Percentiles rank a stretch among this genome's conserved stretches.
Conservation (phyloP, 2,113 vertebrate genomes). For the Suncus etruscus region DNA sequence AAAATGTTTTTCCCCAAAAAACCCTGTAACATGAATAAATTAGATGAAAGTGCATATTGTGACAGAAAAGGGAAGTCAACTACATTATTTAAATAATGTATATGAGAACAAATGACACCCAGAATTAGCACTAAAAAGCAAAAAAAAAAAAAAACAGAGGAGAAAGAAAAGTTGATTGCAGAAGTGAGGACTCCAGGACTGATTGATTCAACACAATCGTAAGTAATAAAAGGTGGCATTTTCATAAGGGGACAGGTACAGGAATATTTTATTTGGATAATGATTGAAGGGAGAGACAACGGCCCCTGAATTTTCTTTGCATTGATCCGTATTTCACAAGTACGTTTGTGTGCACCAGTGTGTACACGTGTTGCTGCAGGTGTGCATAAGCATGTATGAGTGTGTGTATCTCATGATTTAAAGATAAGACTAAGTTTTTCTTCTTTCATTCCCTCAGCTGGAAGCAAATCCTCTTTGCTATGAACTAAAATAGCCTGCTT, state of each 20-base stretch:
- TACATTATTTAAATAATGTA: neutral
- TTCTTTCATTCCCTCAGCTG: conserved; percentile 14
- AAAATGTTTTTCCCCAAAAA: neutral
- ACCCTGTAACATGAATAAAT: neutral
- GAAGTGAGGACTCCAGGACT: neutral
- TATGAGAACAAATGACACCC: neutral
- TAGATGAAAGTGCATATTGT: neutral
- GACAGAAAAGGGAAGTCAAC: conserved; percentile 2
- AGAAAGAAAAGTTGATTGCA: conserved; percentile 19
- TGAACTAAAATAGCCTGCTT: conserved; percentile 23
- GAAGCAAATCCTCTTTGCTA: conserved; percentile 39
- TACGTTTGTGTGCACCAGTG: too few relatives aligned
- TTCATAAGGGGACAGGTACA: neutral
- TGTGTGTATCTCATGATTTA: neutral
- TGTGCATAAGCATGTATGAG: too few relatives aligned
- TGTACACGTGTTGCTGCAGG: too few relatives aligned
- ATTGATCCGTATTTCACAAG: neutral
- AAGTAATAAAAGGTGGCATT: neutral
- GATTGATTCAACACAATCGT: neutral
- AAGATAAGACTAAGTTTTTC: neutral
- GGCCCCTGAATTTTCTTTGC: neutral
- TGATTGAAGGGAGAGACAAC: neutral
- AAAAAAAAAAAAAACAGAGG: neutral
- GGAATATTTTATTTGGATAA: neutral
- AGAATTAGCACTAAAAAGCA: neutral